These are phyloP conservation scores for Dusona sp. DNA, from an alignment of 2,888 invertebrate genomes.

Conservation along the genomic window DNA sequence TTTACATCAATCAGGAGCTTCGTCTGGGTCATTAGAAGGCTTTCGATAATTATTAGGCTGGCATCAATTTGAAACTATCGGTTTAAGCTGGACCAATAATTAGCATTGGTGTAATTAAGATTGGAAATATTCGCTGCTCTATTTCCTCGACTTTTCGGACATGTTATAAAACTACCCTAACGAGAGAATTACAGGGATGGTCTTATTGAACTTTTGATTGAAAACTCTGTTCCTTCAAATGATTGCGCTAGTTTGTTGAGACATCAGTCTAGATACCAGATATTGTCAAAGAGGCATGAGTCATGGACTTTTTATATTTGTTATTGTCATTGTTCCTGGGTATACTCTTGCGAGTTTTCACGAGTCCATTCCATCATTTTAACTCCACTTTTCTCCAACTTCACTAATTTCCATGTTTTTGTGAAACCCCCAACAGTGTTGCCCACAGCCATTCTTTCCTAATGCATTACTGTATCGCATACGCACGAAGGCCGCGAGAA, in stretches of 20 bases:
- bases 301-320: too few species aligned
- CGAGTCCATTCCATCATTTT: too few species aligned
- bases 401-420: too few species aligned
- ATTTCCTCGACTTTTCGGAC: neutral
- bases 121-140: neutral
- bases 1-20: neutral
- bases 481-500: too few species aligned
- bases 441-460: too few species aligned
- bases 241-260: neutral
- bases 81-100: slow-evolving; percentile 1
- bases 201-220: neutral
- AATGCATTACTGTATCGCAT: too few species aligned
- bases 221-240: neutral
- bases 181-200: neutral
- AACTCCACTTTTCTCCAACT: too few species aligned
- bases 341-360: too few species aligned
- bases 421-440: too few species aligned
- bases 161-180: neutral
- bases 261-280: neutral
- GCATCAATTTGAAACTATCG: neutral
- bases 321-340: too few species aligned
- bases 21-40: neutral
- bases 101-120: too few species aligned
- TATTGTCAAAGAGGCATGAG: neutral
- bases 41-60: neutral